Conservation (phyloP, 2,113 vertebrate species). For the Petaurus breviceps region DNA sequence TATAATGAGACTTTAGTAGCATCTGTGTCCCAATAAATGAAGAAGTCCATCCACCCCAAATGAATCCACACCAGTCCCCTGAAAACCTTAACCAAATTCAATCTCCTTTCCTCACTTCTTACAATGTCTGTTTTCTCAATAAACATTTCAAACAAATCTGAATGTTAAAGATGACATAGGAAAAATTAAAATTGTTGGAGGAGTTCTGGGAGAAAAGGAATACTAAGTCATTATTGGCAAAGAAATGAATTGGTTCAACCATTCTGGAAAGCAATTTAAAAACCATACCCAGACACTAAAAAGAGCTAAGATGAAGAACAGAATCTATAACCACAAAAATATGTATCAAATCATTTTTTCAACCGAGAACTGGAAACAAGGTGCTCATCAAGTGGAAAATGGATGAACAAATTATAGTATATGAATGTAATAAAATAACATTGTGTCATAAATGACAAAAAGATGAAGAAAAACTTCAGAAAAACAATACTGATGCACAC, state of each 20-base stretch:
- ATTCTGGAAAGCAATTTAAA: not conserved
- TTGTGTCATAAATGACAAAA: not conserved
- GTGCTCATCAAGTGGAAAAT: not conserved
- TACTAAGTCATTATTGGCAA: not conserved
- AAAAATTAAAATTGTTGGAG: not conserved
- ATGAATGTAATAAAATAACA: too few relatives aligned
- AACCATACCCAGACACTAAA: not conserved
- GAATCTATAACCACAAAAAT: not conserved
- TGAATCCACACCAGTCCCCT: not conserved
- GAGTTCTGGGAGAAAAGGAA: not conserved
- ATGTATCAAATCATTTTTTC: not conserved
- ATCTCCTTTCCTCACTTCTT: too few relatives aligned
- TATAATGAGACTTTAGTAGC: too few relatives aligned
- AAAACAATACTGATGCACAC: not conserved
- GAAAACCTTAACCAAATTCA: not conserved
- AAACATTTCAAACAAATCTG: not conserved
- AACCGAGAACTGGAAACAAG: not conserved
- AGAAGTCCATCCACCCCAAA: not conserved
- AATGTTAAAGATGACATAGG: not conserved
- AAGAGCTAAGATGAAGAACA: too few relatives aligned
- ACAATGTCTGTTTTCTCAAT: not conserved
- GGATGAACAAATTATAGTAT: not conserved
- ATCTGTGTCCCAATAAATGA: too few relatives aligned
- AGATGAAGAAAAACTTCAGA: not conserved
- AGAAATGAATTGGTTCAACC: too few relatives aligned